These are phyloP conservation scores for Propithecus deckenii DNA, from an alignment of 2,797 vertebrate genomes.

Conservation along the genomic window DNA sequence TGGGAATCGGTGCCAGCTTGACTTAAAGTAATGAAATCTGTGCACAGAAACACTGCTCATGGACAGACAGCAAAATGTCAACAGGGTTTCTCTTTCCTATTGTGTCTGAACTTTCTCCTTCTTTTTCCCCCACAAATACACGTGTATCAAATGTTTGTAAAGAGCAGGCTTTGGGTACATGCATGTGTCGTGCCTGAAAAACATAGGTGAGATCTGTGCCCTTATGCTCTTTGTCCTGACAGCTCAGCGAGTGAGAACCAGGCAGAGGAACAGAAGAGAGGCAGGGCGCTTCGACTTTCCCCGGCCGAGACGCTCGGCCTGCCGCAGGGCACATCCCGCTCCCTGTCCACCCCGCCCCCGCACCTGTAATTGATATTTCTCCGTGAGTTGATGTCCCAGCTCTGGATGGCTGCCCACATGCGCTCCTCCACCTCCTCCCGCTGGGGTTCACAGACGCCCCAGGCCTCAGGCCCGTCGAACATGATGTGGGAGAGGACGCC, in stretches of 20 bases:
- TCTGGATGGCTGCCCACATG: conserved; percentile 98
- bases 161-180: not conserved
- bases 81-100: not conserved
- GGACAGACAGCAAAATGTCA: not conserved
- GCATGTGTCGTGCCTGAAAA: not conserved
- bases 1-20: not conserved
- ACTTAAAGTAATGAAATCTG: not conserved
- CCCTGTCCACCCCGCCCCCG: not conserved
- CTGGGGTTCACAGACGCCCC: conserved; percentile 92
- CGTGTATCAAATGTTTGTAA: not conserved
- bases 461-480: conserved; percentile 95
- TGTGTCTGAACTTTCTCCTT: not conserved
- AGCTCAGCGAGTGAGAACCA: accelerated
- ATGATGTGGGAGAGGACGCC: conserved; percentile 99
- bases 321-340: too few species aligned
- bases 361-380: conserved; percentile 99
- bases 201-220: too few species aligned
- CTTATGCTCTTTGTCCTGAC: too few species aligned
- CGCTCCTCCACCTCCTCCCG: conserved; percentile 93
- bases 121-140: not conserved
- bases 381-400: conserved; percentile 97
- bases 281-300: too few species aligned
- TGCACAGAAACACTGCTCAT: not conserved
- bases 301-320: not conserved
- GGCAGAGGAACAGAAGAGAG: not conserved